A percentile compares a stretch with the other conserved stretches of the same genome.
Conservation (phyloP, 2,888 invertebrate species). For the Orchesellides sinensis region DNA sequence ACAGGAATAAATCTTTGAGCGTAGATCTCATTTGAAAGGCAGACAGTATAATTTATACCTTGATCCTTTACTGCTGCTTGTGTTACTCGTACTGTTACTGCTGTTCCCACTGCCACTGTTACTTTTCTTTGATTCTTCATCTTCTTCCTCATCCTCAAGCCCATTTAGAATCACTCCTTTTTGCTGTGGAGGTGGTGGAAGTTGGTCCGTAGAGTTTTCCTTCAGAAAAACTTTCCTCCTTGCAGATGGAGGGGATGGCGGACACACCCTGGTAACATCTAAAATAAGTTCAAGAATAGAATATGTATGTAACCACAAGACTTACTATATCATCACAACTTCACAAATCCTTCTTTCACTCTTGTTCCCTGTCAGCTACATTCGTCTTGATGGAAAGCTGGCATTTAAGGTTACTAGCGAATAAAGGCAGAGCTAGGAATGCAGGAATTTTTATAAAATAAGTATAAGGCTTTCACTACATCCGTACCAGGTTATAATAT, state of each 20-base stretch:
- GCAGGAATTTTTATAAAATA: neutral
- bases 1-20: too few relatives aligned
- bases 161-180: conserved; percentile 62
- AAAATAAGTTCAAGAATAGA: conserved; percentile 32
- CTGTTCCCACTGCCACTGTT: conserved; percentile 50
- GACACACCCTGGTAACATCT: conserved; percentile 74
- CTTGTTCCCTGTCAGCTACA: neutral
- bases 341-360: conserved; percentile 18
- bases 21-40: neutral
- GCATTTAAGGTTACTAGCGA: neutral
- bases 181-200: conserved; percentile 53
- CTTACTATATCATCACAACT: conserved; percentile 5
- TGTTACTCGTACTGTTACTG: conserved; percentile 61
- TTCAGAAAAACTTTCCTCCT: conserved; percentile 73
- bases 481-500: neutral
- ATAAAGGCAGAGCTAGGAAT: conserved; percentile 8
- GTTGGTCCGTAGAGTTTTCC: conserved; percentile 69
- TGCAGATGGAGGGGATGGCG: conserved; percentile 74
- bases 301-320: conserved; percentile 21
- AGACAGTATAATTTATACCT: conserved; percentile 55
- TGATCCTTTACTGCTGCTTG: conserved; percentile 68
- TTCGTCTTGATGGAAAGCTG: neutral
- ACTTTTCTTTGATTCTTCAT: conserved; percentile 61
- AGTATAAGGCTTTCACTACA: neutral
- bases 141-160: conserved; percentile 61